These are phyloP conservation scores for Imbricaverruca yamaguchii DNA, from an alignment of 2,888 invertebrate species.

Conservation along the genomic window DNA sequence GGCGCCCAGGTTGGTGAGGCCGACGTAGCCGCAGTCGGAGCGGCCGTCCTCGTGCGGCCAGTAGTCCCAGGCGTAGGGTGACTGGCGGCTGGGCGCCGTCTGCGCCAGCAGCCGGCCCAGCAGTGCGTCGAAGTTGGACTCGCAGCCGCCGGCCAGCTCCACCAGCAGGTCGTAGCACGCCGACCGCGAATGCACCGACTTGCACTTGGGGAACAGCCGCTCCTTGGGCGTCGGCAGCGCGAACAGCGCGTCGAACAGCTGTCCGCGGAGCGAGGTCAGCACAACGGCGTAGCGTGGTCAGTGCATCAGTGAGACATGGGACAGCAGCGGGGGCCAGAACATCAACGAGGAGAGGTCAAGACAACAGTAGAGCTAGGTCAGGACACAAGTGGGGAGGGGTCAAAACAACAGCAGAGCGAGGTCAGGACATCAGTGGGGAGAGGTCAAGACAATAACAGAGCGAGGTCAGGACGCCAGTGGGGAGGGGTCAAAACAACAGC, in stretches of 20 bases:
- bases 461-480: no score
- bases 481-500: no score
- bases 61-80: constrained; percentile 89
- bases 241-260: constrained; percentile 80
- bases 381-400: no score
- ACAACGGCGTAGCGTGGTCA: constrained; percentile 33
- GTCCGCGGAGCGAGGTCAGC: constrained; percentile 33
- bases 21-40: constrained; percentile 89
- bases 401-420: no score
- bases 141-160: constrained; percentile 74
- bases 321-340: no score
- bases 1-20: constrained; percentile 87
- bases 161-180: constrained; percentile 86
- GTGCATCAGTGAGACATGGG: no score
- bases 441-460: no score
- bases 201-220: constrained; percentile 84
- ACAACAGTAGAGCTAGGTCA: no score
- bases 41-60: constrained; percentile 95
- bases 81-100: constrained; percentile 59
- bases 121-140: constrained; percentile 75
- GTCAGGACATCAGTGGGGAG: no score
- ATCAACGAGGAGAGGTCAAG: no score
- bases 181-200: constrained; percentile 75
- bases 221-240: constrained; percentile 78
- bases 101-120: constrained; percentile 76